Evolutionary conservation across 2,888 invertebrate species (phyloP).

Genomic region (Diarsia dahlii): DNA sequence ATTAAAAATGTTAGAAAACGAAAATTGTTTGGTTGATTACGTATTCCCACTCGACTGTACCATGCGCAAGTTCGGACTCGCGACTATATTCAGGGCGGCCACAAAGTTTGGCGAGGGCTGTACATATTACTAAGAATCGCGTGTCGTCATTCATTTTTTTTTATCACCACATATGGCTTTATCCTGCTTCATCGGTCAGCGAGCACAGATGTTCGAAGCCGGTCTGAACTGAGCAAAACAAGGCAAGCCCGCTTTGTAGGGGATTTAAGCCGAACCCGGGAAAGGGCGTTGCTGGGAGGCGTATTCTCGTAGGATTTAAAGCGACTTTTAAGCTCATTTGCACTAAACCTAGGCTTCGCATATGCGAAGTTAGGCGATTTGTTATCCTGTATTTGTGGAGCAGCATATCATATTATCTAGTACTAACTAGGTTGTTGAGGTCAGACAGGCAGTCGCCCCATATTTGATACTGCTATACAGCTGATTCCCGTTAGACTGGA

Average conservation of each 20-base stretch:
- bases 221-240: slow-evolving; percentile 24
- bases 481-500: no score
- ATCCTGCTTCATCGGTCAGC: slow-evolving; percentile 27
- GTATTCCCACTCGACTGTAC: no score
- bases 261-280: slow-evolving; percentile 25
- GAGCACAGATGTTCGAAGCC: slow-evolving; percentile 35
- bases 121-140: slow-evolving; percentile 1
- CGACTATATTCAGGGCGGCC: no score
- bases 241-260: slow-evolving; percentile 13
- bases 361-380: not conserved
- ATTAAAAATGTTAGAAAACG: no score
- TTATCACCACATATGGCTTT: slow-evolving; percentile 27
- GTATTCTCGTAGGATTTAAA: slow-evolving; percentile 21
- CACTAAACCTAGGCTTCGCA: slow-evolving; percentile 11
- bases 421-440: no score
- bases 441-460: no score
- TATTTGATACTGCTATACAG: no score
- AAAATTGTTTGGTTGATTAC: no score
- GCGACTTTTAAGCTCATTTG: slow-evolving; percentile 5
- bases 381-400: not conserved
- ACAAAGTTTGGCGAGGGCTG: no score
- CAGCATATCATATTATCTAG: no score
- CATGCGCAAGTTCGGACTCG: no score
- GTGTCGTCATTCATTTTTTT: slow-evolving; percentile 13
- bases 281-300: slow-evolving; percentile 5